phyloP scores from a whole-genome alignment of 2,113 vertebrate species.

The Willisornis vidua region DNA sequence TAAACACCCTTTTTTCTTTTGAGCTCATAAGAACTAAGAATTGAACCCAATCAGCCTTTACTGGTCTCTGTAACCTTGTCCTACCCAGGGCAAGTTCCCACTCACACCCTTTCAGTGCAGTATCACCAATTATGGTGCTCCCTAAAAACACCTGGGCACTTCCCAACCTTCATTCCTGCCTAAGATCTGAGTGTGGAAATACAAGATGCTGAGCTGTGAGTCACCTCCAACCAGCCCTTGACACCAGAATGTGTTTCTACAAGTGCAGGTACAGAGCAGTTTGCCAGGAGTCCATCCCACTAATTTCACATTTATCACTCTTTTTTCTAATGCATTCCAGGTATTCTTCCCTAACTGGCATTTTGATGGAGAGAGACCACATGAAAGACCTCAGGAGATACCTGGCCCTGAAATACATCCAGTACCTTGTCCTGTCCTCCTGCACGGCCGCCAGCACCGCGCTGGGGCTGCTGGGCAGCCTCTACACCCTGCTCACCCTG shows the following conservation, averaged over 20 bases:
- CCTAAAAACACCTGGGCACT: not conserved
- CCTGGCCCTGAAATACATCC: conserved; percentile 79
- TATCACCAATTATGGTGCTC: not conserved
- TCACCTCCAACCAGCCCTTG: not conserved
- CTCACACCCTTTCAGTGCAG: not conserved
- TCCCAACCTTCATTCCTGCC: not conserved
- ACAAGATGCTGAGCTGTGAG: not conserved
- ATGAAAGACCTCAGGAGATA: conserved; percentile 75
- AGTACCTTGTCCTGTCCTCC: conserved; percentile 77
- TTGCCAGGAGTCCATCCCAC: not conserved
- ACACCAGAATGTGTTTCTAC: not conserved
- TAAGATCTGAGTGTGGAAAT: not conserved
- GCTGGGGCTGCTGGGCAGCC: conserved; percentile 74
- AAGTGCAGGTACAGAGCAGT: not conserved
- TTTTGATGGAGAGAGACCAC: conserved; percentile 61
- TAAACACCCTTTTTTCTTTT: not conserved
- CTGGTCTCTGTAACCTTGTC: not conserved
- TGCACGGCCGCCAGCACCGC: conserved; percentile 46
- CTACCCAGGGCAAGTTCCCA: not conserved
- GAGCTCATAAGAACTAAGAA: not conserved
- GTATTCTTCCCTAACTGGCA: not conserved
- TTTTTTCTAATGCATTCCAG: not conserved
- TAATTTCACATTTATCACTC: not conserved
- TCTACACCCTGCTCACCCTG: conserved; percentile 58
- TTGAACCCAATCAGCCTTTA: not conserved